A percentile compares a stretch with the other conserved stretches of the same genome.
phyloP scores from a whole-genome alignment of 2,797 vertebrate species.

The Okamejei kenojei region DNA sequence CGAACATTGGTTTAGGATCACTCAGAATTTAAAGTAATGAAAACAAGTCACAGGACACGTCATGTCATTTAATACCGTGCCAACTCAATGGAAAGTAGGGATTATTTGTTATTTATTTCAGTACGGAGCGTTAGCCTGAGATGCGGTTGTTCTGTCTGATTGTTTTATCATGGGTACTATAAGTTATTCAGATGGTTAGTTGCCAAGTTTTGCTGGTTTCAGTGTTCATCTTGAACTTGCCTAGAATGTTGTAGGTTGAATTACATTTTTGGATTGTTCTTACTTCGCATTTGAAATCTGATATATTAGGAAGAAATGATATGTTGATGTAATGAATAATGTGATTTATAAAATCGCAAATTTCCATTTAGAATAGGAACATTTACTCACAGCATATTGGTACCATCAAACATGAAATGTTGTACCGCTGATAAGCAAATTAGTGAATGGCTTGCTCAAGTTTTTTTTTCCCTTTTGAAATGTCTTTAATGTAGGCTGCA shows the following conservation, averaged over 20 bases:
- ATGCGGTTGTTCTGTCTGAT: background rate
- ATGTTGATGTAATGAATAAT: background rate
- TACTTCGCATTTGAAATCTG: background rate
- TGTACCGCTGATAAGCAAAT: background rate
- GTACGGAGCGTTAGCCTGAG: background rate
- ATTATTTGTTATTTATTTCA: background rate
- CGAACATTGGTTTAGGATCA: background rate
- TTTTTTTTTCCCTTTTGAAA: too few relatives aligned
- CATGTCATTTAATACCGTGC: conserved; percentile 22
- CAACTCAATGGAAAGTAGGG: background rate
- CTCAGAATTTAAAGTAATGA: background rate
- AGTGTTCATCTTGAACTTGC: background rate
- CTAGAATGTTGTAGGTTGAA: background rate
- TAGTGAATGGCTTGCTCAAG: background rate
- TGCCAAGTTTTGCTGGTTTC: background rate
- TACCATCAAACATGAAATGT: background rate
- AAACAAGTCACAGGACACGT: background rate
- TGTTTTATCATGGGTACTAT: background rate
- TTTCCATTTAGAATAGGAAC: background rate
- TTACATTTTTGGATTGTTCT: background rate
- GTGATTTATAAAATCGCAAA: background rate
- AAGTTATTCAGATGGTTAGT: background rate
- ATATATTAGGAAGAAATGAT: background rate
- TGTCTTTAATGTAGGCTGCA: background rate
- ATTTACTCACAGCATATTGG: background rate